Evolutionary conservation across 2,888 invertebrate species (phyloP), one percentile per base, ranked within the genome.

Genomic region (Rhynchonema sp.): DNA sequence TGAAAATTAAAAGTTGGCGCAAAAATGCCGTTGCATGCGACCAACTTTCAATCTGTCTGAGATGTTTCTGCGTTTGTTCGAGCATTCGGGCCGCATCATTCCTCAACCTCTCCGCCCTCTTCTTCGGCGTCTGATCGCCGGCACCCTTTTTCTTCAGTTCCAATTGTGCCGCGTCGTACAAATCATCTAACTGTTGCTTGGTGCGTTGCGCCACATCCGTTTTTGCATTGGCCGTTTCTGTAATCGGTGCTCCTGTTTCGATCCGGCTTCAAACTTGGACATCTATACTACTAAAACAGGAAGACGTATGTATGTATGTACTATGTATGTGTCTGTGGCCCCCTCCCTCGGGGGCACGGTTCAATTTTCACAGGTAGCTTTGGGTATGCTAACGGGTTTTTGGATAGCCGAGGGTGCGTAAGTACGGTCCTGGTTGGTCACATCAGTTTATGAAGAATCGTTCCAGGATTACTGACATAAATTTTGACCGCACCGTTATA

Each of bases 51-150:
- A 62, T 58, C 13, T 62, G 29, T 23, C 63, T 60, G 20, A 67
- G 61, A 63, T 73, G 71, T 20, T 66, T 62, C 25, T 68, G 66
- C 9, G 87, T 86, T 64, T 83, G 83, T 62, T 83, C 83, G 1
- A 87, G 87, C 27, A 94, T 78, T 68, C 83, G 82, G 49, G 85
- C 84, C 1, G 92, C 91, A 63, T 84, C 80, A 66, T 83, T 82
- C 60, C 86, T 78, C 59, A 94, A 76, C 53, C 80, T 77, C 70
- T 86, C 84, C 2, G 90, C 88, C 61, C 84, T 79, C 22, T 56
- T 9, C 30, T 30, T 29, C 63, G 82, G 82, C 66, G 87, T 83
- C 1, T 84, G 83, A 9, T 88, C 88, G 66, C 82, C 82, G 28
- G 68, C 63, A 65, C 80, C 80, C 1, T 85, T 83, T 63, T 86